Evolutionary conservation across 1,140 invertebrate species (phyloP).

Genomic region (Drosophila bocki): DNA sequence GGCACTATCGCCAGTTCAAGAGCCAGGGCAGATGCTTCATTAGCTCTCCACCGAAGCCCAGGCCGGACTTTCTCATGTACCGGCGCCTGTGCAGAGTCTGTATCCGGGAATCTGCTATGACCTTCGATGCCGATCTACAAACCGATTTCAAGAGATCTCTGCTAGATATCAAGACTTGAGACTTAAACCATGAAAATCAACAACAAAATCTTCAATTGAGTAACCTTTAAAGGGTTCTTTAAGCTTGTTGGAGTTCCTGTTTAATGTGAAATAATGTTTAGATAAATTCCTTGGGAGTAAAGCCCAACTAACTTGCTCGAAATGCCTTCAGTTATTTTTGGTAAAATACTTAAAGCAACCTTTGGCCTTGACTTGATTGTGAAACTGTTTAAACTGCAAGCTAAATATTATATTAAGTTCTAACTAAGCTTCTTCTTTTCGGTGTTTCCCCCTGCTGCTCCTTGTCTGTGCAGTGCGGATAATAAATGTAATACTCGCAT

Average conservation of each 20-base stretch:
- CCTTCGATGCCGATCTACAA: neutral
- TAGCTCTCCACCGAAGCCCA: too few species aligned
- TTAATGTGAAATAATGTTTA: neutral
- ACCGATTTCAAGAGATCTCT: neutral
- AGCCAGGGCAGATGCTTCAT: neutral
- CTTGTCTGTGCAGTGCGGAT: neutral
- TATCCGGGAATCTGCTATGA: neutral
- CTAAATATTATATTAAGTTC: too few species aligned
- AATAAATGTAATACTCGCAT: conserved; percentile 27
- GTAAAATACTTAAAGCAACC: too few species aligned
- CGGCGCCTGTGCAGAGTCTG: neutral
- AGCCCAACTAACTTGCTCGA: neutral
- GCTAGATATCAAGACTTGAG: neutral
- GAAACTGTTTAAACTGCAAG: too few species aligned
- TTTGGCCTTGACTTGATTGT: too few species aligned
- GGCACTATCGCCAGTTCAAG: neutral
- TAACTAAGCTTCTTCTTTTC: too few species aligned
- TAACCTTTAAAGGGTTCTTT: neutral
- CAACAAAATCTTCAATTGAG: neutral
- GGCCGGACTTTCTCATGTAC: neutral
- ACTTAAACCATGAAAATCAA: neutral
- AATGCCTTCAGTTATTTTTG: neutral
- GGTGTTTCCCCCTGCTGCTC: neutral
- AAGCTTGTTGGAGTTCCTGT: neutral
- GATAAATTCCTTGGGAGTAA: neutral